phyloP scores from a whole-genome alignment of 2,113 vertebrate genomes.

The Sisor rabdophorus region DNA sequence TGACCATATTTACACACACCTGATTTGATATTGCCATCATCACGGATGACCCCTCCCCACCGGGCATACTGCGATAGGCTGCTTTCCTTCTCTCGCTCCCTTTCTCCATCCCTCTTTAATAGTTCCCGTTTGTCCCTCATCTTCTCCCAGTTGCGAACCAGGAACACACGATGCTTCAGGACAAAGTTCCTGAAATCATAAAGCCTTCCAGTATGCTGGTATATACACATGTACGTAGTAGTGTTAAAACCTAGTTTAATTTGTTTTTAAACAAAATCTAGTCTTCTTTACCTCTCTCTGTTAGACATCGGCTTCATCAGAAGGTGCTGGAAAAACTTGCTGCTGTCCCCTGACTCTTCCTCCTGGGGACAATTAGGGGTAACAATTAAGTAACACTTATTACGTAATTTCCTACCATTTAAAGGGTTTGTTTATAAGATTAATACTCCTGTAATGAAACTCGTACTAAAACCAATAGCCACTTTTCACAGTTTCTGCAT shows the following conservation, averaged over 20 bases:
- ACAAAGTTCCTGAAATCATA: constrained; percentile 84
- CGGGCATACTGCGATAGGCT: constrained; percentile 80
- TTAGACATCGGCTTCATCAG: constrained; percentile 99
- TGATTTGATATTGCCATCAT: constrained; percentile 97
- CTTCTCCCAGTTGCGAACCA: constrained; percentile 96
- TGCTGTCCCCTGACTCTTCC: constrained; percentile 80
- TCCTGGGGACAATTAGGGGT: constrained; percentile 56
- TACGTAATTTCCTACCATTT: no score
- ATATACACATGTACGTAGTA: not conserved
- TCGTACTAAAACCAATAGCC: no score
- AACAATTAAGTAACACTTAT: not conserved
- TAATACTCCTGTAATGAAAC: no score
- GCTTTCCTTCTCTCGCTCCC: constrained; percentile 64
- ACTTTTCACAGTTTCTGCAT: no score
- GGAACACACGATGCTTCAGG: constrained; percentile 90
- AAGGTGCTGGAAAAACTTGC: constrained; percentile 81
- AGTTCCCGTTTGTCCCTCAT: constrained; percentile 92
- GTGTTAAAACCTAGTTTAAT: not conserved
- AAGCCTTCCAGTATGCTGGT: not conserved
- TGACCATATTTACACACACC: constrained; percentile 65
- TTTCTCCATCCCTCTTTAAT: constrained; percentile 80
- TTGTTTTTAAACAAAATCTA: not conserved
- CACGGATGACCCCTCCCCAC: constrained; percentile 90
- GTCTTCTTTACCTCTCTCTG: constrained; percentile 80
- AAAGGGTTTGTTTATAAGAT: no score